Base-by-base conservation (phyloP, 1,140 invertebrate species). In the Drosophila nikananu region DNA sequence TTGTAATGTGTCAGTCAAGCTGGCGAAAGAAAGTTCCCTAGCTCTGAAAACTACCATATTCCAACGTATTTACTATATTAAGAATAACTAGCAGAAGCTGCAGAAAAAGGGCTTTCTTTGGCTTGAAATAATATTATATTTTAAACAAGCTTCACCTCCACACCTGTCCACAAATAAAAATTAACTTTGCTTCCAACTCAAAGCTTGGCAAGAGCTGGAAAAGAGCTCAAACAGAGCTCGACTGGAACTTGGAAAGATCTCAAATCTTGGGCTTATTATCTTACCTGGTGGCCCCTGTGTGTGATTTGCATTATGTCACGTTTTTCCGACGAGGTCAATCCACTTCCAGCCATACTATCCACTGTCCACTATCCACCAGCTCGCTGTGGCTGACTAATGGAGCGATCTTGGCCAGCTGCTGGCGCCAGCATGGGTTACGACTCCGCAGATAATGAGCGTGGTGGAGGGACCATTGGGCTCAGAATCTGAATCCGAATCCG, bases 281-380 rank as follows among this genome's bases (percentile, higher is more conserved):
- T 42, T 42, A 30, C 44, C 62, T 25, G 27, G 44, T 55, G 39
- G 48, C 27, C 58, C 27, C 35, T 8, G 51, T 32, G 70, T 25
- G 32, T 55, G 49, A 77, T 77, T 62, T 70, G 75, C 64, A 78
- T 78, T 77, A 60, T 77, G 75, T 78, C 75, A 78, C 74, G 75
- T 78, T 78, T 77, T 70, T 51, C 51, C 51, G 42, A 17, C 51
- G 60, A 73, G 71, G 71, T 73, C 71, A 73, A 61, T 72, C 67
- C 70, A 73, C 70, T 73, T 61, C 61, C 60, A 37, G 17, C 27
- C 25, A 25, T 17, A 23, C 32, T 9, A 12, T 32, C 32, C 12
- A 35, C 63, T 61, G 32, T 44, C 30, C 64, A 12, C 63, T 57
- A 21, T 12, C 51, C 67, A 58, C 42, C 42, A 23, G 35, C 9